Conservation (phyloP, 2,888 invertebrate genomes). For the Hofmannophila pseudospretella region DNA sequence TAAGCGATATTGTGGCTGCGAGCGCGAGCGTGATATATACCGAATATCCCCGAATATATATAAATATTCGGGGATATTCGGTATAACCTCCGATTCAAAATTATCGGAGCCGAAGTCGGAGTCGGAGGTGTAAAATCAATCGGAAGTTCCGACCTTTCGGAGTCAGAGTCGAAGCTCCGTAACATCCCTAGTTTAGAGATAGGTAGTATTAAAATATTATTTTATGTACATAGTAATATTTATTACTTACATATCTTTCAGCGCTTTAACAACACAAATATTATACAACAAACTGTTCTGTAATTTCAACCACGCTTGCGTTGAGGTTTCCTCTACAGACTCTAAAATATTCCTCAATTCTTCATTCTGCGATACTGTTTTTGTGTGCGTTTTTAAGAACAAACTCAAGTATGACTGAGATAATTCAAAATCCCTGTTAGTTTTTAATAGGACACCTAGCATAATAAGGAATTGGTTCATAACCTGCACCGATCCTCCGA, state of each 20-base stretch:
- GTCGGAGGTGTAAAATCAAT: no score
- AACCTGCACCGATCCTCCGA: conserved; percentile 82
- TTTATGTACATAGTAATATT: no score
- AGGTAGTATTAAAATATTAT: no score
- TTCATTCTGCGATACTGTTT: conserved; percentile 73
- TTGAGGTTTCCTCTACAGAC: conserved; percentile 78
- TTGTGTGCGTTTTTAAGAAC: conserved; percentile 89
- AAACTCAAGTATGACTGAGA: conserved; percentile 92
- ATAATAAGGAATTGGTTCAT: conserved; percentile 89
- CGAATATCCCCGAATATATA: no score
- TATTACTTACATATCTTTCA: conserved; percentile 79
- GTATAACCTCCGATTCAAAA: no score
- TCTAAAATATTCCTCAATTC: conserved; percentile 75
- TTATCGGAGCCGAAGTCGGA: no score
- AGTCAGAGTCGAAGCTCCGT: no score
- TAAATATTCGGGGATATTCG: no score
- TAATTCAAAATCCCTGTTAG: conserved; percentile 91
- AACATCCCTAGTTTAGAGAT: no score
- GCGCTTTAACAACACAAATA: conserved; percentile 85
- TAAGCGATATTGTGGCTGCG: no score
- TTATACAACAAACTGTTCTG: conserved; percentile 85
- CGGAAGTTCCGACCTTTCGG: no score
- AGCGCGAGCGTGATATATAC: no score
- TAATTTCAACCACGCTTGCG: conserved; percentile 81
- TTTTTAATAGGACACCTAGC: conserved; percentile 82